phyloP scores from a whole-genome alignment of 2,888 invertebrate genomes.

The Mythimna ferrago region DNA sequence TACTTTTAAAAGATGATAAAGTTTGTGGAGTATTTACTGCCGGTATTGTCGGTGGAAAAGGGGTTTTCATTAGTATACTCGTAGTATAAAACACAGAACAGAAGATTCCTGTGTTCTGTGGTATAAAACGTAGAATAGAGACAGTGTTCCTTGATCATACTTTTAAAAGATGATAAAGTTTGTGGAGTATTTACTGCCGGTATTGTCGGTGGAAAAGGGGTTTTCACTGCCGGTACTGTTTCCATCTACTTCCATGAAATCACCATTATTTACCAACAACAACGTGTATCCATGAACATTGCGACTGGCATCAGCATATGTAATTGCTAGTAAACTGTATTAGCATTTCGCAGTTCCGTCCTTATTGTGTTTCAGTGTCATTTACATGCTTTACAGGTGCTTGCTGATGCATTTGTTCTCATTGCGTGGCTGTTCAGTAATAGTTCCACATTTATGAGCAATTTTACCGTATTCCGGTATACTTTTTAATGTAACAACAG shows the following conservation, averaged over 20 bases:
- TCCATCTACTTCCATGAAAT: conserved; percentile 17
- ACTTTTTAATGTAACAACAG: conserved; percentile 9
- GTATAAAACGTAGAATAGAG: neutral
- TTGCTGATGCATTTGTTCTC: conserved; percentile 6
- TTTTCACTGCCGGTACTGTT: neutral
- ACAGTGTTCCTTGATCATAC: neutral
- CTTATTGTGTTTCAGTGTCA: conserved; percentile 40
- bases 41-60: too few relatives aligned
- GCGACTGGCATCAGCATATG: conserved; percentile 44
- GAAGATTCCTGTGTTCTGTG: too few relatives aligned
- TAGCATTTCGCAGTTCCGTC: conserved; percentile 53
- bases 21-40: too few relatives aligned
- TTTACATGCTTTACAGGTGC: conserved; percentile 27
- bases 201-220: too few relatives aligned
- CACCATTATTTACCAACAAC: conserved; percentile 23
- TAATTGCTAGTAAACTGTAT: conserved; percentile 49
- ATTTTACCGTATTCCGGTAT: neutral
- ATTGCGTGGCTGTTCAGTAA: conserved; percentile 25
- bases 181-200: too few relatives aligned
- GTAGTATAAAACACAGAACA: too few relatives aligned
- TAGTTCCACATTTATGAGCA: neutral
- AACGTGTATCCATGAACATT: conserved; percentile 12
- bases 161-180: too few relatives aligned
- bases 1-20: too few relatives aligned
- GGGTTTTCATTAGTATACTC: too few relatives aligned